Percentiles rank a stretch among this genome's conserved stretches.
Evolutionary conservation across 1,140 invertebrate species (phyloP).

Genomic region (Portunus trituberculatus): DNA sequence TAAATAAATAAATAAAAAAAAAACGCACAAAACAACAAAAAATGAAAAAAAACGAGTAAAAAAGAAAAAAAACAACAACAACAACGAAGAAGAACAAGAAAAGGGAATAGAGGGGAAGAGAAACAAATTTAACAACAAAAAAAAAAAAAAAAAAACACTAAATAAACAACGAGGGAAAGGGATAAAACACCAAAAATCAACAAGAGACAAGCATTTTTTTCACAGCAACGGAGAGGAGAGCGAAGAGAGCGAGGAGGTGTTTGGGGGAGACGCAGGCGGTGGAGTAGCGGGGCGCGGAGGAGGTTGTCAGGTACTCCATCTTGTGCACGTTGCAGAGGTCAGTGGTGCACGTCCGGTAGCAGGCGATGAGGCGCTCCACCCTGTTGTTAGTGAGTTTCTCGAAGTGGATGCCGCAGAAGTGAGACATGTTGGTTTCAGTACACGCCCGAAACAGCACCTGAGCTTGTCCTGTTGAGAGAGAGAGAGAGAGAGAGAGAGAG

Average conservation of each 20-base stretch:
- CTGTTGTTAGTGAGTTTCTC: constrained; percentile 67
- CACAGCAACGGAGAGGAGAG: background rate
- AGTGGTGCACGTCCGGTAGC: constrained; percentile 65
- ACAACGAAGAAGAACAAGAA: background rate
- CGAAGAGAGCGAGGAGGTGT: background rate
- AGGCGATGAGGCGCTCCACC: constrained; percentile 65
- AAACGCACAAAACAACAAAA: background rate
- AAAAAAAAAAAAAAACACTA: background rate
- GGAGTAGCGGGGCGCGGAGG: background rate
- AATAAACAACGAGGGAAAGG: background rate
- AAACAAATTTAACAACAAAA: background rate
- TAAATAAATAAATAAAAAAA: background rate
- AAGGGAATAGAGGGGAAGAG: background rate
- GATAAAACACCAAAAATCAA: background rate
- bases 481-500: background rate
- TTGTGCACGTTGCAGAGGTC: constrained; percentile 66
- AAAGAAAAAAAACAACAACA: background rate
- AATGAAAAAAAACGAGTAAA: background rate
- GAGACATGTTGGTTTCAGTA: constrained; percentile 72
- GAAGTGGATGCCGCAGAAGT: constrained; percentile 69
- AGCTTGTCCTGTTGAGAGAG: constrained; percentile 53
- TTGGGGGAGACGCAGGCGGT: background rate
- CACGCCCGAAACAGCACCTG: constrained; percentile 67
- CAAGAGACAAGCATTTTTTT: background rate
- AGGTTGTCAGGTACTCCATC: constrained; percentile 60